Conservation (phyloP, 1,140 invertebrate species). For the Hylaeus anthracinus region DNA sequence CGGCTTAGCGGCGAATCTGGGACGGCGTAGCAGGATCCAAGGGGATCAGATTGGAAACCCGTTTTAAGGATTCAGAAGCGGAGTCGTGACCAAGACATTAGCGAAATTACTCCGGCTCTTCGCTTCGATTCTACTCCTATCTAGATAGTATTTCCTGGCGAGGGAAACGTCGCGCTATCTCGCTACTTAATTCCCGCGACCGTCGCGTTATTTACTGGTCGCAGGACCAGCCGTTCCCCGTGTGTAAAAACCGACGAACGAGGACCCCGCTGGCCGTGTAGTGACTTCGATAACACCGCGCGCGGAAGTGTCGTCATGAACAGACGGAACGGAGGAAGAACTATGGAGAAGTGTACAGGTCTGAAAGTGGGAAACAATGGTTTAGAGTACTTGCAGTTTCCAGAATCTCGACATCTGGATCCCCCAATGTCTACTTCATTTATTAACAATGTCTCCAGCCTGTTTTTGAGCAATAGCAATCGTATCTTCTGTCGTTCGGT, state of each 20-base stretch:
- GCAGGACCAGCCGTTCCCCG: not conserved
- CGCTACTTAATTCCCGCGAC: slow-evolving; percentile 32
- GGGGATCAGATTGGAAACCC: slow-evolving; percentile 47
- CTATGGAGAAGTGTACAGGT: too few species aligned
- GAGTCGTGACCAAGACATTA: slow-evolving; percentile 48
- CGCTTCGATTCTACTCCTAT: slow-evolving; percentile 31
- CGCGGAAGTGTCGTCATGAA: too few species aligned
- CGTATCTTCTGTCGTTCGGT: not conserved
- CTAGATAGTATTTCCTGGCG: slow-evolving; percentile 38
- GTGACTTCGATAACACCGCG: not conserved
- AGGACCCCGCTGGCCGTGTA: not conserved
- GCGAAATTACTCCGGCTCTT: slow-evolving; percentile 40
- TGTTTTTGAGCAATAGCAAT: too few species aligned
- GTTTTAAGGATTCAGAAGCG: slow-evolving; percentile 50
- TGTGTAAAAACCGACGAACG: slow-evolving; percentile 2
- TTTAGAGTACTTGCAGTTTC: too few species aligned
- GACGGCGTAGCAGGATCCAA: slow-evolving; percentile 34
- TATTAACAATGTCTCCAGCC: too few species aligned
- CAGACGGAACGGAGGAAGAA: too few species aligned
- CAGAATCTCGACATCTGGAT: too few species aligned
- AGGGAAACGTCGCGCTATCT: slow-evolving; percentile 33
- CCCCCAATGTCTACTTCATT: too few species aligned
- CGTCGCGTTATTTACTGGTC: slow-evolving; percentile 20
- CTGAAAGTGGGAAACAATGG: too few species aligned
- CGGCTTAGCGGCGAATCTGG: slow-evolving; percentile 36